Percentiles rank a stretch among this genome's conserved stretches.
Evolutionary conservation across 2,888 invertebrate genomes (phyloP).

Genomic region (Amblyteles armatorius): DNA sequence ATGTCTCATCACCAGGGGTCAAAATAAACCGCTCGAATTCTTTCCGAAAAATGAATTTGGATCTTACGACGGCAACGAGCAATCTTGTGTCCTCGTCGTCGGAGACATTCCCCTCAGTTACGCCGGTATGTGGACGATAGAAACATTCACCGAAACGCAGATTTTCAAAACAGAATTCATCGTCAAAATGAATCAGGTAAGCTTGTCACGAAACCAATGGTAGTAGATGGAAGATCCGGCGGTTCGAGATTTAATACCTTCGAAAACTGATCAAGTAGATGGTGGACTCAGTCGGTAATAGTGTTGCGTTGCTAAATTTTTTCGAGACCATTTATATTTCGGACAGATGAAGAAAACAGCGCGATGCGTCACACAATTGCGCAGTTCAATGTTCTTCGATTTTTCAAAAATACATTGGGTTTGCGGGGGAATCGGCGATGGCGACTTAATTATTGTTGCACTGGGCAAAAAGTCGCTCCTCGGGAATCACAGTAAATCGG

Average conservation of each 20-base stretch:
- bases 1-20: background rate
- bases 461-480: background rate
- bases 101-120: background rate
- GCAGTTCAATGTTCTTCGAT: no score
- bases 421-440: background rate
- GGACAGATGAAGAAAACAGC: no score
- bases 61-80: background rate
- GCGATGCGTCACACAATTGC: no score
- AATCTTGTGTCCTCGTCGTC: background rate
- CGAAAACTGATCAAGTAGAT: background rate
- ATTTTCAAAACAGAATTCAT: background rate
- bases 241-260: background rate
- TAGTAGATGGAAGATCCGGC: background rate
- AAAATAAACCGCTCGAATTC: background rate
- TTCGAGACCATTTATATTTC: no score
- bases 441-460: background rate
- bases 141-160: background rate
- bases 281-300: background rate
- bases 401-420: no score
- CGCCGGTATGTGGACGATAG: background rate
- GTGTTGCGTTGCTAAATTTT: no score
- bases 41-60: background rate
- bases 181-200: background rate
- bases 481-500: no score
- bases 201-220: background rate